Base-by-base conservation (phyloP, 2,888 invertebrate genomes). In the Clanis bilineata region DNA sequence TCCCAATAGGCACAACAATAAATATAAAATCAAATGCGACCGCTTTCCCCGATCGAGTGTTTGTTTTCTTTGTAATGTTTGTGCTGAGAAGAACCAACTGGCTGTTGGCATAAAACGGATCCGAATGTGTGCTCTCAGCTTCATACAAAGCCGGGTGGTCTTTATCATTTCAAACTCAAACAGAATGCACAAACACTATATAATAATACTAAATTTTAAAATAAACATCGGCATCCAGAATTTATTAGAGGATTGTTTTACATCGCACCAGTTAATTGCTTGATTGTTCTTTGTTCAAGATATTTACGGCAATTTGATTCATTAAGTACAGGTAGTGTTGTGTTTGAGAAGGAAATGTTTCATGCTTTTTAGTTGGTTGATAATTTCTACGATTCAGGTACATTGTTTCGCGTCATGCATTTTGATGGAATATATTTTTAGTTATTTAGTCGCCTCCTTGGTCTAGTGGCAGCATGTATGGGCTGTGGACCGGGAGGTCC, bases 121-220 rank as follows among this genome's bases (percentile, higher is more conserved):
- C 77, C 73, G 78, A 79, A 73, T 77, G 79, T 78, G 71, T 75
- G 77, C 72, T 66, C 76, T 73, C 74, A 71, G 77, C 73, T 67
- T 73, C 74, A 71, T 74, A 80, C 77, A 75, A 74, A 79, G 72
- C 82, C 90, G 91, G 91, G 91, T 91, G 91, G 91, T 90, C 91
- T 89, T 85, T 88, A 90, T 91, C 91, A 91, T 88, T 82, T 81
- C 82, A 74, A 88, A 89, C 76, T 85, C 89, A 90, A 88, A 91
- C 90, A 89, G 70, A 67, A 62, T 70, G 65, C 67, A 76, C 79
- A 80, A 85, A 87, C 84, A 83, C 80, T 80, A 83, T 82, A 88
- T 84, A 77, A 79, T 87, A 82, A 85, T 84, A 86, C 85, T 82
- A 85, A 86, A 85, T 79, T 81, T 69, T 75, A 82, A 82, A 82